These are phyloP conservation scores for Conchocele bisecta DNA, from an alignment of 2,888 invertebrate genomes.

Conservation along the genomic window DNA sequence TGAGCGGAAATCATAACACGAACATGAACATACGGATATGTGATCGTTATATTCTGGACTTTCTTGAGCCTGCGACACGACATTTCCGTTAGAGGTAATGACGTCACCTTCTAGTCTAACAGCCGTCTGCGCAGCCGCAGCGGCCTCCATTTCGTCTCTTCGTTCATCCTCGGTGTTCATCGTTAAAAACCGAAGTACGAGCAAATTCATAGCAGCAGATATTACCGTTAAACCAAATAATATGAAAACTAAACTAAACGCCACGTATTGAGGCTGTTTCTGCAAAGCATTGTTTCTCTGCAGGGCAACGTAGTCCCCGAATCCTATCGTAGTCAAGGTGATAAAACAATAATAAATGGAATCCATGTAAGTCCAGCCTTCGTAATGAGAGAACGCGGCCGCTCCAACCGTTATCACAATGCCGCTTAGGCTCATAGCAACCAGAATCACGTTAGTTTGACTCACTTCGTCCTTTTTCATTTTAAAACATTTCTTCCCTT, in stretches of 20 bases:
- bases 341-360: slow-evolving; percentile 99
- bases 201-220: slow-evolving; percentile 98
- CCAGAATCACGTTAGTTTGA: slow-evolving; percentile 97
- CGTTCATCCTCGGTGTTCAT: slow-evolving; percentile 98
- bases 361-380: slow-evolving; percentile 94
- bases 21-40: slow-evolving; percentile 93
- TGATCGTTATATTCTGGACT: slow-evolving; percentile 86
- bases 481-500: slow-evolving; percentile 93
- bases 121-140: slow-evolving; percentile 95
- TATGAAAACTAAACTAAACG: slow-evolving; percentile 97
- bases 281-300: slow-evolving; percentile 97
- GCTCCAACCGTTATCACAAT: slow-evolving; percentile 97
- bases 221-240: slow-evolving; percentile 99
- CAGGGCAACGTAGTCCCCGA: slow-evolving; percentile 99
- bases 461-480: slow-evolving; percentile 89
- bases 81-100: slow-evolving; percentile 85
- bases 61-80: slow-evolving; percentile 84
- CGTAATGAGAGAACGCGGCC: slow-evolving; percentile 96
- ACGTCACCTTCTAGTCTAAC: slow-evolving; percentile 98
- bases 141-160: slow-evolving; percentile 96
- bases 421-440: slow-evolving; percentile 89
- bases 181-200: slow-evolving; percentile 99
- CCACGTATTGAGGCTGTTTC: slow-evolving; percentile 97
- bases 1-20: slow-evolving; percentile 86
- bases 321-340: slow-evolving; percentile 98